phyloP scores from a whole-genome alignment of 2,888 invertebrate genomes.

The Oscheius sp. region DNA sequence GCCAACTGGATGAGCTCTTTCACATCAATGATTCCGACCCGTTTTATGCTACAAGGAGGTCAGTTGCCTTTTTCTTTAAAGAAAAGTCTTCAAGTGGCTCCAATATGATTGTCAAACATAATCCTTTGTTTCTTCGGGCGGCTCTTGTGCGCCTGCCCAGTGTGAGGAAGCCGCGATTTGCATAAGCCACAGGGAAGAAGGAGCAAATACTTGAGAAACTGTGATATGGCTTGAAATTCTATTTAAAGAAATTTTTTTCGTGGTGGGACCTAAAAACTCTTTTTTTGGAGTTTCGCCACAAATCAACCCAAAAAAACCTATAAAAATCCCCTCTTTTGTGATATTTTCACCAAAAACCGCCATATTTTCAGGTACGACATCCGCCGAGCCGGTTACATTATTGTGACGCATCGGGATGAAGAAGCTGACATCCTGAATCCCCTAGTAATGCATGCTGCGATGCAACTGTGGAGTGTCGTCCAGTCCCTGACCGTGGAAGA shows the following conservation, averaged over 20 bases:
- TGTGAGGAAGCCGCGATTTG: conserved; percentile 2
- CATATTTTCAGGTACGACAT: conserved; percentile 70
- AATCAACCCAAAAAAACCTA: too few relatives aligned
- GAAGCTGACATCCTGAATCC: conserved; percentile 69
- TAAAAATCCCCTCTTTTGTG: too few relatives aligned
- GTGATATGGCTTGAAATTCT: neutral
- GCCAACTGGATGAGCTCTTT: conserved; percentile 66
- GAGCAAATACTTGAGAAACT: too few relatives aligned
- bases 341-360: too few relatives aligned
- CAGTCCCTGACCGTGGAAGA: conserved; percentile 66
- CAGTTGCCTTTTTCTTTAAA: conserved; percentile 2
- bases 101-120: conserved; percentile 1
- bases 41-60: conserved; percentile 71
- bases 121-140: neutral
- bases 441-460: conserved; percentile 65
- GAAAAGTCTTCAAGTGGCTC: neutral
- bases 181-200: conserved; percentile 1
- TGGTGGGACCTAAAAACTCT: too few relatives aligned
- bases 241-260: too few relatives aligned
- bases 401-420: conserved; percentile 71
- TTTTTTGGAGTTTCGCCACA: neutral
- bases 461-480: conserved; percentile 69
- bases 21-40: conserved; percentile 72
- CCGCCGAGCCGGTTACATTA: conserved; percentile 70
- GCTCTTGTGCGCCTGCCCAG: too few relatives aligned